Conservation (phyloP, 2,113 vertebrate genomes). For the Neoarius graeffei region DNA sequence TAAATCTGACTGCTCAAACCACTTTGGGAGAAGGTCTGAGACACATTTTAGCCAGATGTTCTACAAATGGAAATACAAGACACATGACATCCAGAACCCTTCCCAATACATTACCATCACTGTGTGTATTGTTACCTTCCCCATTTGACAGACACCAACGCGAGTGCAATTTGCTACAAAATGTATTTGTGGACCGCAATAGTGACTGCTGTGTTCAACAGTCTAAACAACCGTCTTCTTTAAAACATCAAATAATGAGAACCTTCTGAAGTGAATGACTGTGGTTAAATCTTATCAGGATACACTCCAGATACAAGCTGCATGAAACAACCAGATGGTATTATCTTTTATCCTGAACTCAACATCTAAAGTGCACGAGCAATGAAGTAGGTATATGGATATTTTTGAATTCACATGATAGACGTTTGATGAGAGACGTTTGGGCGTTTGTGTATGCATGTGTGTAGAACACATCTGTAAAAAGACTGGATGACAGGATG, state of each 20-base stretch:
- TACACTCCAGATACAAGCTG: neutral
- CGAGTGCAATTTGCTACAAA: neutral
- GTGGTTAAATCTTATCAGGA: neutral
- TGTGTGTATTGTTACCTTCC: neutral
- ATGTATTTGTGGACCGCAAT: neutral
- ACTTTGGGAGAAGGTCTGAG: neutral
- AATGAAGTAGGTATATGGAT: neutral
- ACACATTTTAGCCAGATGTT: neutral
- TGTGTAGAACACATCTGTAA: neutral
- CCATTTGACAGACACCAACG: neutral
- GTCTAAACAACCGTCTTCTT: neutral
- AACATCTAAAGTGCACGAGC: constrained; percentile 5
- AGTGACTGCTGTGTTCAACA: neutral
- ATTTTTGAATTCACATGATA: neutral
- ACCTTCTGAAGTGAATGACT: neutral
- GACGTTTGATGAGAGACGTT: constrained; percentile 2
- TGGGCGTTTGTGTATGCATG: neutral
- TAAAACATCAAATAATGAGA: neutral
- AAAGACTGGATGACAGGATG: constrained; percentile 25
- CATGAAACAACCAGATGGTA: neutral
- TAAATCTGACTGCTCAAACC: neutral
- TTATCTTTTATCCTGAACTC: neutral
- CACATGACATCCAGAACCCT: neutral
- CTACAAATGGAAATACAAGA: neutral
- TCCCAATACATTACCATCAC: neutral